A percentile compares a stretch with the other conserved stretches of the same genome.
Evolutionary conservation across 2,888 invertebrate species (phyloP).

Genomic region (Caenorhabditis plicata): DNA sequence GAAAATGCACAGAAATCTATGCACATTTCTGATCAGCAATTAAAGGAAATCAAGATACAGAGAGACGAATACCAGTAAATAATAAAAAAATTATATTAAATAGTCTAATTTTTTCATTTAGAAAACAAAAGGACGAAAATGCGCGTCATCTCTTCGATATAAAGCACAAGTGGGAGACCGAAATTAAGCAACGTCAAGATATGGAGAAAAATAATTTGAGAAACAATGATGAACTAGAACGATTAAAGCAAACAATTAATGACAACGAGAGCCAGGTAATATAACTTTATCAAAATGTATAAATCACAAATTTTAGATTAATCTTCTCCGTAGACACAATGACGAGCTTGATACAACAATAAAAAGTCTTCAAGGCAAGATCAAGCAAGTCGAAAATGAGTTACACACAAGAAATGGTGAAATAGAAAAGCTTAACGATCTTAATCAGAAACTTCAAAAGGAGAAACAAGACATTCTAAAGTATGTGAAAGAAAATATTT

Average conservation of each 20-base stretch:
- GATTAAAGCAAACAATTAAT: slow-evolving; percentile 48
- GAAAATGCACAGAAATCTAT: slow-evolving; percentile 46
- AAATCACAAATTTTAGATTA: too few species aligned
- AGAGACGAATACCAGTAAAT: slow-evolving; percentile 58
- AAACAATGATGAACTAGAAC: slow-evolving; percentile 59
- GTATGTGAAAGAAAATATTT: slow-evolving; percentile 32
- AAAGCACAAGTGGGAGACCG: slow-evolving; percentile 52
- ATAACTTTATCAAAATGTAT: too few species aligned
- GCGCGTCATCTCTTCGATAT: slow-evolving; percentile 56
- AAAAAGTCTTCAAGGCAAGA: slow-evolving; percentile 62
- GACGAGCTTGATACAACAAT: slow-evolving; percentile 63
- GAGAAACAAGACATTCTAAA: slow-evolving; percentile 62
- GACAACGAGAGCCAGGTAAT: slow-evolving; percentile 59
- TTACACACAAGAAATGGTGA: slow-evolving; percentile 53
- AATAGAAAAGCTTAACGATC: slow-evolving; percentile 58
- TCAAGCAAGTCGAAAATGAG: slow-evolving; percentile 60
- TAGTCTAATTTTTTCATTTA: slow-evolving; percentile 13
- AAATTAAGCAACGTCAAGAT: slow-evolving; percentile 45
- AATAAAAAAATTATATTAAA: slow-evolving; percentile 1
- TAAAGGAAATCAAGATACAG: slow-evolving; percentile 60
- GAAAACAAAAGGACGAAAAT: slow-evolving; percentile 61
- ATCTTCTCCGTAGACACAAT: slow-evolving; percentile 60
- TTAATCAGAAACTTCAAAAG: slow-evolving; percentile 60
- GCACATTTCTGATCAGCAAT: slow-evolving; percentile 54
- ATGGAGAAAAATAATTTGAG: slow-evolving; percentile 40